Percentiles rank a stretch among this genome's conserved stretches.
Conservation (phyloP, 2,113 vertebrate genomes). For the Nestor notabilis region DNA sequence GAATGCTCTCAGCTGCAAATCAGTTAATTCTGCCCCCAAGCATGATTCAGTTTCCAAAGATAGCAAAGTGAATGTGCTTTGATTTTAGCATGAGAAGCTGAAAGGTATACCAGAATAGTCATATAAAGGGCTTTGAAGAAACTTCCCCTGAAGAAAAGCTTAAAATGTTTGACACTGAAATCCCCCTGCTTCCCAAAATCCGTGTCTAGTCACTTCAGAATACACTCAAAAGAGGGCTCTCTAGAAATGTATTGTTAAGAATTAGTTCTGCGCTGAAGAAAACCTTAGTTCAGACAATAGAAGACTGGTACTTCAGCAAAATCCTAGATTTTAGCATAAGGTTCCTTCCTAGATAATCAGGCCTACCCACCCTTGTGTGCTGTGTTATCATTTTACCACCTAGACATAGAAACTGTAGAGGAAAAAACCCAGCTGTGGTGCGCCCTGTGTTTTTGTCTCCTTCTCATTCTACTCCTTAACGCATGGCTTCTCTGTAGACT, state of each 20-base stretch:
- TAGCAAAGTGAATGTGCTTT: constrained; percentile 16
- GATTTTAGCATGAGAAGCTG: constrained; percentile 40
- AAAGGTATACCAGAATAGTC: constrained; percentile 24
- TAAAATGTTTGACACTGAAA: constrained; percentile 35
- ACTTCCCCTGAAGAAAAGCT: constrained; percentile 19
- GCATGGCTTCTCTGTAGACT: neutral
- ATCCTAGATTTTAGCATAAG: neutral
- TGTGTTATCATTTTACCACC: neutral
- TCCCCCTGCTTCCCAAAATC: constrained; percentile 18
- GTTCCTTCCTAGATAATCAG: neutral
- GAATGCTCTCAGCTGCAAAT: neutral
- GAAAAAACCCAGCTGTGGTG: neutral
- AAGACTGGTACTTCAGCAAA: neutral
- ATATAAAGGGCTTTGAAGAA: constrained; percentile 31
- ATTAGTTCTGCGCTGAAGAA: neutral
- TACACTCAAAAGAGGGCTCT: neutral
- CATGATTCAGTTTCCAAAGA: neutral
- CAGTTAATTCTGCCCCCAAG: neutral
- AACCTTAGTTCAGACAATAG: neutral
- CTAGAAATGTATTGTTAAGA: neutral
- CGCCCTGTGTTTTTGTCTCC: neutral
- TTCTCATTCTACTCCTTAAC: neutral
- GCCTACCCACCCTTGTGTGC: neutral
- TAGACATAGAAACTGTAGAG: neutral
- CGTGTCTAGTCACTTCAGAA: neutral